Conservation (phyloP, 2,113 vertebrate species). For the Chaetodon trifascialis region DNA sequence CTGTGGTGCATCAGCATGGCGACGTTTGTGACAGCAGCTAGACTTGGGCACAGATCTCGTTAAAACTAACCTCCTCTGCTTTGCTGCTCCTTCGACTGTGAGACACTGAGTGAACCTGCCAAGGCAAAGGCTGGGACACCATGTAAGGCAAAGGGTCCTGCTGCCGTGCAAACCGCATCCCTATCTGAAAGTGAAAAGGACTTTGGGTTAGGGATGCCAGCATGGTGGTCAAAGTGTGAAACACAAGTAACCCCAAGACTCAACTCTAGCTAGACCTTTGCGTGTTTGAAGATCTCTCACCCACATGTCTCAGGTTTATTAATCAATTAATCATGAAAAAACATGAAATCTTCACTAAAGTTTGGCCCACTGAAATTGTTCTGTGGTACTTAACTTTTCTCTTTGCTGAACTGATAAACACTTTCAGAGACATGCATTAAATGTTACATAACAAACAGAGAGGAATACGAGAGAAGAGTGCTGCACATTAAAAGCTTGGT, state of each 20-base stretch:
- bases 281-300: neutral
- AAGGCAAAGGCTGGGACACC: constrained; percentile 89
- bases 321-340: neutral
- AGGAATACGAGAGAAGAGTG: neutral
- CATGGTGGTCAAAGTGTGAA: neutral
- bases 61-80: constrained; percentile 82
- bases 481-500: neutral
- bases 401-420: neutral
- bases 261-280: neutral
- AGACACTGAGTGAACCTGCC: constrained; percentile 90
- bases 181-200: constrained; percentile 76
- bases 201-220: neutral
- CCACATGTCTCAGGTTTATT: neutral
- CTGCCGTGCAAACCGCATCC: constrained; percentile 74
- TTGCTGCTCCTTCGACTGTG: constrained; percentile 87
- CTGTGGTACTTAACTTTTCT: neutral
- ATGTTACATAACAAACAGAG: neutral
- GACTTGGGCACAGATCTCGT: neutral
- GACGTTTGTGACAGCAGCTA: neutral
- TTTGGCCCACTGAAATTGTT: neutral
- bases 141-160: constrained; percentile 86
- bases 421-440: neutral
- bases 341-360: neutral
- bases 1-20: neutral
- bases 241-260: neutral